Conservation (phyloP, 2,888 invertebrate species). For the Boloria selene region DNA sequence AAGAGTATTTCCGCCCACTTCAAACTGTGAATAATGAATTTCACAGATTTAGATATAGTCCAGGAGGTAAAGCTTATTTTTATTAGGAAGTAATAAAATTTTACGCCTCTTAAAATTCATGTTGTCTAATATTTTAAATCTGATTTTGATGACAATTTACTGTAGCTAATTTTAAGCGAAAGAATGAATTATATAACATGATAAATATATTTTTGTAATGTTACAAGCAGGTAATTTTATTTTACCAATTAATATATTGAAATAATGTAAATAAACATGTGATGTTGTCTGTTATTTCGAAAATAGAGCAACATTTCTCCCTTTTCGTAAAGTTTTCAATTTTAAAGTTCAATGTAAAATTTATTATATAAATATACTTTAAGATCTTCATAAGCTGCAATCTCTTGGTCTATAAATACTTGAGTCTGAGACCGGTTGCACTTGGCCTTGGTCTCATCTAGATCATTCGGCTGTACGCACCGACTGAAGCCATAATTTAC, state of each 20-base stretch:
- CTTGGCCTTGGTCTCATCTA: constrained; percentile 64
- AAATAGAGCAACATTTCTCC: not conserved
- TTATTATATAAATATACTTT: not conserved
- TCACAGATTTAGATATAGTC: not conserved
- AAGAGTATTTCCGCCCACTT: constrained; percentile 15
- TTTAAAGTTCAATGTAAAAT: constrained; percentile 8
- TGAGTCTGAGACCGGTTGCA: constrained; percentile 51
- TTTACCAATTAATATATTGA: not conserved
- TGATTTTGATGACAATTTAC: no score
- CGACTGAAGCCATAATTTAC: constrained; percentile 24
- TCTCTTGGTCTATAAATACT: constrained; percentile 49
- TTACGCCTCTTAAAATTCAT: no score
- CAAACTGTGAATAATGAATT: constrained; percentile 13
- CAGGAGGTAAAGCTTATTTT: constrained; percentile 1
- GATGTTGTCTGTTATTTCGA: not conserved
- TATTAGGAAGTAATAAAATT: no score
- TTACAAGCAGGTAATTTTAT: not conserved
- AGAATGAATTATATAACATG: no score
- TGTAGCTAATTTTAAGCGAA: no score
- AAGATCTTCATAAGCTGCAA: constrained; percentile 2
- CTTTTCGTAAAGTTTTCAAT: not conserved
- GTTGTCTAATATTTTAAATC: no score
- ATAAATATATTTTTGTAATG: no score
- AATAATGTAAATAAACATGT: not conserved
- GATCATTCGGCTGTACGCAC: constrained; percentile 46